Base-by-base conservation (phyloP, 2,888 invertebrate genomes). In the Lasioglossum malachurum region DNA sequence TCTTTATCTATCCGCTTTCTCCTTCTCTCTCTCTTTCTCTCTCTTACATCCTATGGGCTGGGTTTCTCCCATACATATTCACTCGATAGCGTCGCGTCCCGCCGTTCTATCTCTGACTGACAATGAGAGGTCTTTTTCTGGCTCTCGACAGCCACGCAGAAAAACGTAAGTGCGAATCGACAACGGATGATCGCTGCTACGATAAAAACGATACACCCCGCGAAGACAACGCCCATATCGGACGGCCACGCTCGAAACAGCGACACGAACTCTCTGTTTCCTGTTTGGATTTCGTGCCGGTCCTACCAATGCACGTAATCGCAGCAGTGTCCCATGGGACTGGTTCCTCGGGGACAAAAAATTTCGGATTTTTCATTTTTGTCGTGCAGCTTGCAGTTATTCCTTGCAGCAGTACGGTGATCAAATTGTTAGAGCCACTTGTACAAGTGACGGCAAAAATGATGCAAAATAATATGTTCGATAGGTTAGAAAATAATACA, bases 91-190 rank as follows among this genome's bases (percentile, higher is more conserved):
- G 35, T 75, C 74, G 80, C 35, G 73, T 80, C 77, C 74, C 67
- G 31, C 41, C 57, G 67, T 72, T 44, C 60, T 49, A 57, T 41
- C 64, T 67, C 71, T 19, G 23, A 57, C 53, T 31, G n/a, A 60
- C 81, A 16, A 41, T 44, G 78, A 38, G n/a, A 31, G n/a, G 31
- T 69, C 44, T 71, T 75, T 67, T 31, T 49, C 72, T 49, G 31
- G 16, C 46, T 46, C 75, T 73, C 80, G 86, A 78, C 78, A 85
- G 64, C 82, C 64, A 69, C 67, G 81, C 27, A 82, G 77, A 86
- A 86, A 80, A 83, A 80, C 78, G 79, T 57, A 57, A 86, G 83
- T 76, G 87, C 78, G 83, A 87, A 82, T 87, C 80, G 75, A 77
- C 85, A 82, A 83, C 83, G 83, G 76, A 86, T 81, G 86, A 83